Conservation (phyloP, 2,888 invertebrate genomes). For the Drosophila nigritarsus region DNA sequence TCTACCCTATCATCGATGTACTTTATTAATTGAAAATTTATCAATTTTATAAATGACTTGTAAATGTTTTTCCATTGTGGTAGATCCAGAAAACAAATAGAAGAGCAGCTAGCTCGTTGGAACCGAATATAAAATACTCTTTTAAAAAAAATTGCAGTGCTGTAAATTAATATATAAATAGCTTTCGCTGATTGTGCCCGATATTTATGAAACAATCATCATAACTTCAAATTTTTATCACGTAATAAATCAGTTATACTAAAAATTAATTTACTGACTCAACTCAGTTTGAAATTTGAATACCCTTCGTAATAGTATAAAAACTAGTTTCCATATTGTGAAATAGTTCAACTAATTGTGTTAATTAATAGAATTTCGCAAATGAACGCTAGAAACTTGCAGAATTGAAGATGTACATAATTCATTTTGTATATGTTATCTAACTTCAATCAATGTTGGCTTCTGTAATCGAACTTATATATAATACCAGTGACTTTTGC, state of each 20-base stretch:
- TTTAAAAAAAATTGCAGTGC: neutral
- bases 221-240: neutral
- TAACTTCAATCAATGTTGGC: neutral
- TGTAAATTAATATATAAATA: neutral
- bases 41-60: constrained; percentile 2
- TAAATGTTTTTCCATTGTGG: constrained; percentile 5
- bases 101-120: neutral
- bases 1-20: neutral
- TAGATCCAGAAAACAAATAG: neutral
- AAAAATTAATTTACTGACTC: neutral
- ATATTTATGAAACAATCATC: too few relatives aligned
- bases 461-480: neutral
- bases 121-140: neutral
- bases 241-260: neutral
- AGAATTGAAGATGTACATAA: neutral
- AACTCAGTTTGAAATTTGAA: neutral
- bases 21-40: constrained; percentile 5
- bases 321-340: neutral
- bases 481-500: neutral
- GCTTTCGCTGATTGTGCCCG: too few relatives aligned
- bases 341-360: constrained; percentile 10
- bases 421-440: neutral
- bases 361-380: constrained; percentile 6
- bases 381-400: neutral
- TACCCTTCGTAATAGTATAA: neutral